Base-by-base conservation (phyloP, 2,113 vertebrate species). In the Chrysochloris asiatica region DNA sequence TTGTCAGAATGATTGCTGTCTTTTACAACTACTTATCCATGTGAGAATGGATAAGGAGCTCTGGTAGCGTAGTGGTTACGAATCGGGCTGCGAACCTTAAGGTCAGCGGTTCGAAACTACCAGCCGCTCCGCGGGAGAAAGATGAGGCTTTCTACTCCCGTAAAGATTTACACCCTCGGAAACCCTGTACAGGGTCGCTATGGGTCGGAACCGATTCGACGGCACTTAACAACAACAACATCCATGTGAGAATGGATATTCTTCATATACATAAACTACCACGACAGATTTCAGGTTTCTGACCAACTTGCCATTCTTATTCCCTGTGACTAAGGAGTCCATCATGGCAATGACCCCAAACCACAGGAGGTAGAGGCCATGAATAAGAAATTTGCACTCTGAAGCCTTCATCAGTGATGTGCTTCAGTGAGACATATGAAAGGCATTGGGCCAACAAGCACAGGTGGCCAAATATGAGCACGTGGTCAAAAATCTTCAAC, bases 361-460 rank as follows among this genome's bases (percentile, higher is more conserved):
- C 88, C 90, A 88, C 94, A 91, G 82, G 93, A 97, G 33, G 93
- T 97, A 8, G 94, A 94, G 14, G n/a, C 78, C 78, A 54, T 77
- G 1, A 81, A 72, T 26, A 93, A 97, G 88, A 99, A 99, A 95
- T 98, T 99, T 98, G 79, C 97, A 98, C 73, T 99, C 98, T 45
- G 98, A 99, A 95, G 93, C 96, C 28, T 99, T 99, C 92, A 97
- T 99, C 88, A 97, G 94, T 72, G 98, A 99, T 2, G 98, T 99
- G 21, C 96, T 99, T 90, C 98, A 97, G 93, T 95, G 93, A 93
- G 98, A 99, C 89, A 97, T 99, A 71, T 95, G 98, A 97, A 98
- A 97, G 52, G 98, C 99, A 45, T 75, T 99, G 96, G 98, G 98
- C 86, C 98, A 99, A 99, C 76, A 98, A 99, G 50, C 75, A 96